These are phyloP conservation scores for Lypha dubia DNA, from an alignment of 2,888 invertebrate genomes.

Conservation along the genomic window DNA sequence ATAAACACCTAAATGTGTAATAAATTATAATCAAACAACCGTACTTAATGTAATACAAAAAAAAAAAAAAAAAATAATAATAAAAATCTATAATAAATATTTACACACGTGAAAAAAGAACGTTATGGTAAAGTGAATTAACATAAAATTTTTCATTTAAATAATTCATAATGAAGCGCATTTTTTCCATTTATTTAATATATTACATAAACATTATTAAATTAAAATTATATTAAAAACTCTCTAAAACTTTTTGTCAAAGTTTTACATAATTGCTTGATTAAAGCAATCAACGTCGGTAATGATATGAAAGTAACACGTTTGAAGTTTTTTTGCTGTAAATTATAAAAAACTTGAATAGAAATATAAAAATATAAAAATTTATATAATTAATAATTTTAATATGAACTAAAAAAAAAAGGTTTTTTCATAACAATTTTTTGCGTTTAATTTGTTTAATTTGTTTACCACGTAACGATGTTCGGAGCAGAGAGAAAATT, in stretches of 20 bases:
- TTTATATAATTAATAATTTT: neutral
- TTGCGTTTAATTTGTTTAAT: too few relatives aligned
- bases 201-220: neutral
- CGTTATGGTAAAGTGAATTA: conserved; percentile 49
- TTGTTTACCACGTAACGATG: too few relatives aligned
- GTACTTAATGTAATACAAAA: neutral
- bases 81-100: too few relatives aligned
- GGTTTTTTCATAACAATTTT: neutral
- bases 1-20: conserved; percentile 21
- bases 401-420: neutral
- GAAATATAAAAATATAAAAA: neutral
- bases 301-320: conserved; percentile 25
- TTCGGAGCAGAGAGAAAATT: too few relatives aligned
- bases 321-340: neutral
- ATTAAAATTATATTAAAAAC: conserved; percentile 1
- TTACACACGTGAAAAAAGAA: conserved; percentile 12
- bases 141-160: conserved; percentile 58
- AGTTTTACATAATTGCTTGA: conserved; percentile 40
- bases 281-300: conserved; percentile 25
- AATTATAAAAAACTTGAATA: neutral
- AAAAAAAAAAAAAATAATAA: conserved; percentile 3
- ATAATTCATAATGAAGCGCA: conserved; percentile 56
- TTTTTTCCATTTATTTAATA: neutral
- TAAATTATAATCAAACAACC: conserved; percentile 51
- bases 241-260: conserved; percentile 7